These are phyloP conservation scores for Mugil cephalus DNA, from an alignment of 2,113 vertebrate genomes.

Conservation along the genomic window DNA sequence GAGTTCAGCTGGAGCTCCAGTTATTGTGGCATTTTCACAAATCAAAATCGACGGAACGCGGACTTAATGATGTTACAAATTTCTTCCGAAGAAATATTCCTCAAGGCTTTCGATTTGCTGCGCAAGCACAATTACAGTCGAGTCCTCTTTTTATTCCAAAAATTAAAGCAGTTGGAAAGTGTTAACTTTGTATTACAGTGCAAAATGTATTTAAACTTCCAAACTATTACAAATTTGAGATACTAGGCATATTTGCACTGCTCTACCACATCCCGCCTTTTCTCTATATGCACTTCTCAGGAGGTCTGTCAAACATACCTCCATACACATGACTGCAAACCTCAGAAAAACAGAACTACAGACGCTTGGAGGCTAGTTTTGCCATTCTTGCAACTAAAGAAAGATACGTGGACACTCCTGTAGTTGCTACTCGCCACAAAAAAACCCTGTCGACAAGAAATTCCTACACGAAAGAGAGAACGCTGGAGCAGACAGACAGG, in stretches of 20 bases:
- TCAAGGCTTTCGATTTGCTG: conserved; percentile 1
- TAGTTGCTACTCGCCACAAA: neutral
- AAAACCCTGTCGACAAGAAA: neutral
- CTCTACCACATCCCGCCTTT: conserved; percentile 64
- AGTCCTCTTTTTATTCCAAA: neutral
- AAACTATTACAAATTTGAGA: conserved; percentile 19
- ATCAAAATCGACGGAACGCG: conserved; percentile 15
- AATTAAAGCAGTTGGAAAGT: neutral
- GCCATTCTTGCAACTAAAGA: conserved; percentile 4
- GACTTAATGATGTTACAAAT: conserved; percentile 13
- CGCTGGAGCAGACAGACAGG: conserved; percentile 30
- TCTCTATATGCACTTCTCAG: conserved; percentile 42
- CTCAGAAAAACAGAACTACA: conserved; percentile 32
- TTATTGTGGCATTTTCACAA: conserved; percentile 35
- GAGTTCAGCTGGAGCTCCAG: conserved; percentile 55
- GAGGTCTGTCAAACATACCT: conserved; percentile 16
- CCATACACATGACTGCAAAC: conserved; percentile 39
- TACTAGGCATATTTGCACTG: neutral
- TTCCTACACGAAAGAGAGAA: conserved; percentile 13
- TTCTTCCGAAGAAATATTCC: conserved; percentile 16
- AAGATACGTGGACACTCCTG: neutral
- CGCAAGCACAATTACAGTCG: neutral
- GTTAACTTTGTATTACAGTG: neutral
- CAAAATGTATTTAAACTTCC: conserved; percentile 1
- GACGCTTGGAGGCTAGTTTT: conserved; percentile 10